Percentiles rank a stretch among this genome's conserved stretches.
These are phyloP conservation scores for Zeuzera pyrina DNA, from an alignment of 2,888 invertebrate species.

Conservation along the genomic window DNA sequence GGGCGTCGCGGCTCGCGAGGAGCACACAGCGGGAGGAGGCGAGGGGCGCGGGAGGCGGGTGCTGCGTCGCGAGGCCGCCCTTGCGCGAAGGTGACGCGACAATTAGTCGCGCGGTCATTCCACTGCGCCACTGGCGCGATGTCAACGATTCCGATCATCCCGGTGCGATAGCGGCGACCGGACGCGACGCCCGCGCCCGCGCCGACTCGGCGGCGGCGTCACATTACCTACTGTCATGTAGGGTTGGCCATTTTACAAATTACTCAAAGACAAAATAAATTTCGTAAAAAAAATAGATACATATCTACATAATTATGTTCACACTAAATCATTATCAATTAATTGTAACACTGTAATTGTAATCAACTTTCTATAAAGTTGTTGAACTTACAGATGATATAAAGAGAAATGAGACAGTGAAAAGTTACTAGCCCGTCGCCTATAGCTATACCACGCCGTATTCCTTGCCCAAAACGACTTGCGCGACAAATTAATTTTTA, in stretches of 20 bases:
- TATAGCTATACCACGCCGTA: too few species aligned
- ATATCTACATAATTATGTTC: too few species aligned
- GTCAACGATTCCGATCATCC: slow-evolving; percentile 68
- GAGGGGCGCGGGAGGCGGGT: slow-evolving; percentile 18
- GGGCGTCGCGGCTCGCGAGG: slow-evolving; percentile 20
- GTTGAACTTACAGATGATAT: too few species aligned
- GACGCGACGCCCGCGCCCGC: slow-evolving; percentile 41
- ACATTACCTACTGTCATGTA: background rate
- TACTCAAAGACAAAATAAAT: too few species aligned
- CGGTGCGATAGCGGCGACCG: slow-evolving; percentile 47
- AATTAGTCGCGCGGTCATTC: slow-evolving; percentile 67
- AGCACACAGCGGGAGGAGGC: slow-evolving; percentile 11
- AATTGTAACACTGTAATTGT: too few species aligned
- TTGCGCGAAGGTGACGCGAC: slow-evolving; percentile 65
- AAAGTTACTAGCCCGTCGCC: too few species aligned
- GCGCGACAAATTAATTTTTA: too few species aligned
- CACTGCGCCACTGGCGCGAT: slow-evolving; percentile 35
- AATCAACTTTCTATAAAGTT: too few species aligned
- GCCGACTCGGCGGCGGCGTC: slow-evolving; percentile 29
- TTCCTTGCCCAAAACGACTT: too few species aligned
- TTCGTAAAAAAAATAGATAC: too few species aligned
- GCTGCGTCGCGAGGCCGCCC: slow-evolving; percentile 44
- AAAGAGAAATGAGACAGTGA: too few species aligned
- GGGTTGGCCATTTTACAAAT: background rate
- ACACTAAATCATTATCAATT: too few species aligned